A percentile compares a stretch with the other conserved stretches of the same genome.
phyloP scores from a whole-genome alignment of 1,140 invertebrate species.

The Calephelis virginiensis region DNA sequence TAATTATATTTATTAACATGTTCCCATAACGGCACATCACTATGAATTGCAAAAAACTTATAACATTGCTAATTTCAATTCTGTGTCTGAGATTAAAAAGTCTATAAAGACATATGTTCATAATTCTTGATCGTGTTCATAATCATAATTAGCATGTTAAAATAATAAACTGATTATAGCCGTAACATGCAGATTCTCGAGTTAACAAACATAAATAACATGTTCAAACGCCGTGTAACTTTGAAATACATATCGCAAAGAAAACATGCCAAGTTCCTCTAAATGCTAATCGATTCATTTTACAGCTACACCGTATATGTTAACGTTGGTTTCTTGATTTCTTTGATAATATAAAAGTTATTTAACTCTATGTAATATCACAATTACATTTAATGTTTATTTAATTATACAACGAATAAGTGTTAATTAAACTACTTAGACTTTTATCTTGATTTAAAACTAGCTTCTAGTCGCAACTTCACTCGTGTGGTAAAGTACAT shows the following conservation, averaged over 20 bases:
- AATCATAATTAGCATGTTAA: not conserved
- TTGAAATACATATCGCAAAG: not conserved
- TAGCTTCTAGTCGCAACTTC: no score
- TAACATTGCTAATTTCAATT: no score
- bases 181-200: not conserved
- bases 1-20: no score
- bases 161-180: not conserved
- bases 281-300: slow-evolving; percentile 8
- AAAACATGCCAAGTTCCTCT: not conserved
- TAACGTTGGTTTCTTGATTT: slow-evolving; percentile 4
- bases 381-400: no score
- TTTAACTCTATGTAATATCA: not conserved
- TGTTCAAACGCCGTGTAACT: slow-evolving; percentile 1
- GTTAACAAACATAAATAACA: not conserved
- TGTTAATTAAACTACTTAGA: no score
- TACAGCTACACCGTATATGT: slow-evolving; percentile 3
- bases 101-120: not conserved
- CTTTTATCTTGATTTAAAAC: no score
- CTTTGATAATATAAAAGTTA: not conserved
- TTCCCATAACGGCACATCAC: no score
- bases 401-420: no score
- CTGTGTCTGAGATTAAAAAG: no score
- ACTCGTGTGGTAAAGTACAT: no score
- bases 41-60: no score
- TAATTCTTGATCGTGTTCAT: not conserved